phyloP scores from a whole-genome alignment of 2,113 vertebrate species.

The Psettodes erumei region DNA sequence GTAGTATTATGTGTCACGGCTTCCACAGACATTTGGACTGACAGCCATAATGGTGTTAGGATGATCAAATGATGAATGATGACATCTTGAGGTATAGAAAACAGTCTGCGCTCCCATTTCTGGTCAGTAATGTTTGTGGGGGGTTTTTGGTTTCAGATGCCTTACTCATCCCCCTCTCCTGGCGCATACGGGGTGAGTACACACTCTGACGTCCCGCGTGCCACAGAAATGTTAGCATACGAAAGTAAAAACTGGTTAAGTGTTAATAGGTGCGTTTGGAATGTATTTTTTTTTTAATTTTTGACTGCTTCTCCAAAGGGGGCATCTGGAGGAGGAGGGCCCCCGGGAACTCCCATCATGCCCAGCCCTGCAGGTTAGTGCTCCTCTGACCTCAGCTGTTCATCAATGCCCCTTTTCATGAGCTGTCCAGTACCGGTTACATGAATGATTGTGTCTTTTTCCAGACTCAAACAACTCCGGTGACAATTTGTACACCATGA shows the following conservation, averaged over 20 bases:
- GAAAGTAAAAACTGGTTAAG: background rate
- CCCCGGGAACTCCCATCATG: slow-evolving; percentile 98
- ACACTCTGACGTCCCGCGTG: slow-evolving; percentile 2
- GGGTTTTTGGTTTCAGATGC: slow-evolving; percentile 89
- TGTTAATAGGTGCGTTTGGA: background rate
- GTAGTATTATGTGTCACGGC: slow-evolving; percentile 74
- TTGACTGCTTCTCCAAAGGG: slow-evolving; percentile 82
- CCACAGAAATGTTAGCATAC: background rate
- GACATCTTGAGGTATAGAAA: slow-evolving; percentile 61
- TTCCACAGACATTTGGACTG: slow-evolving; percentile 64
- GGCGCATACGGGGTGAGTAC: slow-evolving; percentile 96
- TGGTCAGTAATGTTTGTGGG: slow-evolving; percentile 63
- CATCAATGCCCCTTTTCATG: background rate
- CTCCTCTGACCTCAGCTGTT: background rate
- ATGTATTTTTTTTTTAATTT: slow-evolving; percentile 16
- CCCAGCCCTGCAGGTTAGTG: slow-evolving; percentile 95
- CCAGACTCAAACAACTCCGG: slow-evolving; percentile 99
- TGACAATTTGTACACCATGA: slow-evolving; percentile 99
- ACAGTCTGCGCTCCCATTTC: slow-evolving; percentile 51
- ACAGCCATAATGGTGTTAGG: slow-evolving; percentile 68
- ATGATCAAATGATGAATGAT: slow-evolving; percentile 65
- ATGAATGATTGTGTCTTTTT: slow-evolving; percentile 21
- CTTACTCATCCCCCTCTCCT: slow-evolving; percentile 97
- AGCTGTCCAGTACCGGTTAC: background rate
- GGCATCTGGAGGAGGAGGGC: slow-evolving; percentile 95